phyloP scores from a whole-genome alignment of 2,888 invertebrate genomes.

The Ischnus inquisitorius region DNA sequence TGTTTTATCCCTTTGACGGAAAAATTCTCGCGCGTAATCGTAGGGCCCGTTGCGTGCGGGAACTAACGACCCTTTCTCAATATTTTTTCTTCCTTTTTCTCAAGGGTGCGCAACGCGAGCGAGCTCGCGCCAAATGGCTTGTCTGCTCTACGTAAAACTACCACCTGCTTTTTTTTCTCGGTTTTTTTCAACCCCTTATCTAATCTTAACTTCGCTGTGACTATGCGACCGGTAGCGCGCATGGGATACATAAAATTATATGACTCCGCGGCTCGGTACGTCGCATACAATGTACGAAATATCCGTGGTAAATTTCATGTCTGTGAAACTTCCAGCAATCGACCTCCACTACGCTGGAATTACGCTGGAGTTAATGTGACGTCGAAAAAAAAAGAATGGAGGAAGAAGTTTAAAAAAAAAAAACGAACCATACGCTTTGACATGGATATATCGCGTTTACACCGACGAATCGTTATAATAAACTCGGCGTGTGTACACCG shows the following conservation, averaged over 20 bases:
- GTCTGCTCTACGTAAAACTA: conserved; percentile 25
- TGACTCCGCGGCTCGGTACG: not conserved
- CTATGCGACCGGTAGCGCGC: not conserved
- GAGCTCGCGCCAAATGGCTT: conserved; percentile 11
- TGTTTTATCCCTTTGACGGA: not conserved
- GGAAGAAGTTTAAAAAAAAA: not conserved
- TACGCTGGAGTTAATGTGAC: not conserved
- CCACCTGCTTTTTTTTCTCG: conserved; percentile 13
- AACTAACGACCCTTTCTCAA: conserved; percentile 7
- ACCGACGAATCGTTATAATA: conserved; percentile 30
- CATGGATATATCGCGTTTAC: conserved; percentile 43
- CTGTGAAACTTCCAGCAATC: conserved; percentile 2
- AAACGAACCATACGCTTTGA: conserved; percentile 10
- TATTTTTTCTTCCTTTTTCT: not conserved
- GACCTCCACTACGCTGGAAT: not conserved
- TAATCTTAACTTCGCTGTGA: not conserved
- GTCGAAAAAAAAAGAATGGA: not conserved
- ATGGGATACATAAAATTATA: conserved; percentile 33
- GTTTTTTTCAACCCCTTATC: too few species aligned
- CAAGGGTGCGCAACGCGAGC: not conserved
- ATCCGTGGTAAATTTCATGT: conserved; percentile 31
- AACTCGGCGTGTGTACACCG: conserved; percentile 27
- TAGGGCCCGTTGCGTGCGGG: conserved; percentile 7
- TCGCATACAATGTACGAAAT: conserved; percentile 29
- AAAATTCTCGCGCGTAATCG: conserved; percentile 1